A percentile compares a stretch with the other conserved stretches of the same genome.
Conservation (phyloP, 1,140 invertebrate species). For the Holotrichia oblita region DNA sequence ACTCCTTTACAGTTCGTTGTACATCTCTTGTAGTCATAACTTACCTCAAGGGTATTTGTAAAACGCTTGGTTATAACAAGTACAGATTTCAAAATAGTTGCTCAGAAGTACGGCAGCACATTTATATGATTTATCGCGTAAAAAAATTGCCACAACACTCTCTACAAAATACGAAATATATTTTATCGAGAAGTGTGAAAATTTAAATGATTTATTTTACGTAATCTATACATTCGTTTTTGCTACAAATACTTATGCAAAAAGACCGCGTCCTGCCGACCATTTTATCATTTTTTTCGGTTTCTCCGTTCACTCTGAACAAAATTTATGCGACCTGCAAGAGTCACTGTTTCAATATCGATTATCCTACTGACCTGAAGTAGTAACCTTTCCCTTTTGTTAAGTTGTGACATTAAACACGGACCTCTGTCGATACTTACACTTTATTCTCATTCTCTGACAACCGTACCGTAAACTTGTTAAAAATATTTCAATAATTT, state of each 20-base stretch:
- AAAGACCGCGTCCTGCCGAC: background rate
- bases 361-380: conserved; percentile 14
- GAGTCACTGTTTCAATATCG: background rate
- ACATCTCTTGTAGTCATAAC: too few species aligned
- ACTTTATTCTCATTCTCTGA: background rate
- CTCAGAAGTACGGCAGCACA: background rate
- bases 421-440: background rate
- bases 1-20: too few species aligned
- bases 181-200: background rate
- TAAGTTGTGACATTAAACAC: background rate
- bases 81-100: too few species aligned
- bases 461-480: background rate
- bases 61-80: too few species aligned
- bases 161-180: background rate
- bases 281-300: conserved; percentile 3
- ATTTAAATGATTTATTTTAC: conserved; percentile 19
- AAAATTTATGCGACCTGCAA: conserved; percentile 15
- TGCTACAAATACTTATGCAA: background rate
- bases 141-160: background rate
- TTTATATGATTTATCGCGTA: background rate
- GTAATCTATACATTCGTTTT: background rate
- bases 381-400: background rate
- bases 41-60: too few species aligned
- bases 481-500: conserved; percentile 30
- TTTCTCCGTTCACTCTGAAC: background rate